phyloP scores from a whole-genome alignment of 2,113 vertebrate species.

The Pollachius pollachius region DNA sequence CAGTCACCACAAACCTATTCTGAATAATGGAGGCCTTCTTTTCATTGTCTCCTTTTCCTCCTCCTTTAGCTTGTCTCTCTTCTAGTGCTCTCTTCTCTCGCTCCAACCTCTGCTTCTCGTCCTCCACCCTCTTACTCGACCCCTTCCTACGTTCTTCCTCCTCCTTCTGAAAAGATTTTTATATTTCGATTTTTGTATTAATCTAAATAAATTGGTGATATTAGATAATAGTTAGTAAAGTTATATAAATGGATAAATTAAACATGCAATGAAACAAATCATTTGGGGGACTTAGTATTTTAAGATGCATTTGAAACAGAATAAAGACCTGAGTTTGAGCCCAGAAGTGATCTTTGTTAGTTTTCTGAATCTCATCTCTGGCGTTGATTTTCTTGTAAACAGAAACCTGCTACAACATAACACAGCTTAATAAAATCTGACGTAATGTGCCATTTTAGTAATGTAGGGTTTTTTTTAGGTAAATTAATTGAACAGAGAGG shows the following conservation, averaged over 20 bases:
- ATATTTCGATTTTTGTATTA: no score
- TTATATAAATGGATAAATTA: no score
- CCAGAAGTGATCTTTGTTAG: constrained; percentile 90
- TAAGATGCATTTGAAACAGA: not conserved
- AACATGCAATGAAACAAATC: no score
- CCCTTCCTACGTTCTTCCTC: constrained; percentile 78
- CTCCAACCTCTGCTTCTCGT: constrained; percentile 74
- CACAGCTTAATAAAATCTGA: no score
- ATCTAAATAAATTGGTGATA: no score
- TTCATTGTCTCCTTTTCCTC: not conserved
- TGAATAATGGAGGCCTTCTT: constrained; percentile 51
- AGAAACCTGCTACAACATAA: constrained; percentile 75
- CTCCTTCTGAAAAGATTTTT: constrained; percentile 74
- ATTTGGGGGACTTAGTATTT: no score
- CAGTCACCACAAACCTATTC: constrained; percentile 66
- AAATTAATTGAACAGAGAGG: no score
- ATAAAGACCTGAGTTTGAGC: constrained; percentile 81
- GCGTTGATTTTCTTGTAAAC: constrained; percentile 89
- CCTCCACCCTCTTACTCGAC: constrained; percentile 69
- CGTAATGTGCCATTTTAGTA: no score
- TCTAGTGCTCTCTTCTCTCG: constrained; percentile 77
- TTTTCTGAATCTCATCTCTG: constrained; percentile 82
- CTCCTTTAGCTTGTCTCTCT: constrained; percentile 65
- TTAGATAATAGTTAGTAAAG: no score
- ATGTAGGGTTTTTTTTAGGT: no score